phyloP scores from a whole-genome alignment of 2,888 invertebrate species.

The Mimumesa dahlbomi region DNA sequence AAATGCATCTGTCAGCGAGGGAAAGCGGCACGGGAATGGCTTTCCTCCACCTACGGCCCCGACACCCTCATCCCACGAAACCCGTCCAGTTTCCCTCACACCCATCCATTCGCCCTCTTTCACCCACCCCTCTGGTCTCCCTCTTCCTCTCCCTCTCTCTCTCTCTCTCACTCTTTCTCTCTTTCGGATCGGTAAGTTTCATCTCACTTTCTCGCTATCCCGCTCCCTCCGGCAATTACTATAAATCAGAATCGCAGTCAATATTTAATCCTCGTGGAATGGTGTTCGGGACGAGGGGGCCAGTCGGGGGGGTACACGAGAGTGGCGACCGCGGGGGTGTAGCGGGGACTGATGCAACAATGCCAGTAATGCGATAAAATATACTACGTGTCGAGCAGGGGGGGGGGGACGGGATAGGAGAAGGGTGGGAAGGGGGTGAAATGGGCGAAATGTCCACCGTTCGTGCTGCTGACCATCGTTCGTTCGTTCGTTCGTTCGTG shows the following conservation, averaged over 20 bases:
- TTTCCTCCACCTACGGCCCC: constrained; percentile 51
- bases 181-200: constrained; percentile 43
- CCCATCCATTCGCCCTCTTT: constrained; percentile 52
- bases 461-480: constrained; percentile 63
- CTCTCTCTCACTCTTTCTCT: constrained; percentile 47
- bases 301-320: constrained; percentile 35
- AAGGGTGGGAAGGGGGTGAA: constrained; percentile 35
- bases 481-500: constrained; percentile 43
- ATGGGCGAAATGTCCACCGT: constrained; percentile 65
- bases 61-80: constrained; percentile 44
- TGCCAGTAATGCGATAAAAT: constrained; percentile 78
- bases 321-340: constrained; percentile 54
- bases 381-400: constrained; percentile 70
- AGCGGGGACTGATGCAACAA: constrained; percentile 72
- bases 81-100: constrained; percentile 59
- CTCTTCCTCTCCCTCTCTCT: constrained; percentile 48
- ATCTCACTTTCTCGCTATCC: constrained; percentile 59
- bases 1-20: constrained; percentile 74
- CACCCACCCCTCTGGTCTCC: constrained; percentile 33
- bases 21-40: constrained; percentile 71
- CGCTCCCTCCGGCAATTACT: constrained; percentile 77
- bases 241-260: constrained; percentile 80
- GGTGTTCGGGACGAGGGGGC: constrained; percentile 66
- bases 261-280: constrained; percentile 79
- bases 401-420: constrained; percentile 8